A percentile compares a stretch with the other conserved stretches of the same genome.
Evolutionary conservation across 1,140 invertebrate genomes (phyloP).

Genomic region (Matsumurasca onukii): DNA sequence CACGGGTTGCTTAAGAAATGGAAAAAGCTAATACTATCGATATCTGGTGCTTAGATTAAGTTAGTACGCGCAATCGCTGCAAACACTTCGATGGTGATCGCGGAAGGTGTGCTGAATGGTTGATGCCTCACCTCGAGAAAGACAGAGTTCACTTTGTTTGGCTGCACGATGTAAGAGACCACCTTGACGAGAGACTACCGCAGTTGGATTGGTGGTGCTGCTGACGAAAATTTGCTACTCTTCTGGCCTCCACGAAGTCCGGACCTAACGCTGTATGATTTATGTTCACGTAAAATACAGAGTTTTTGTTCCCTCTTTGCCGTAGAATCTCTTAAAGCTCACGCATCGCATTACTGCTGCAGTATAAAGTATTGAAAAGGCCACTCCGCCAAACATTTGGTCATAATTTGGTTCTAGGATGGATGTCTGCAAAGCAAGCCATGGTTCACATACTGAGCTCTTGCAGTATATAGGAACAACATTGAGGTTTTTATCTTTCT

Average conservation of each 20-base stretch:
- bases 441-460: neutral
- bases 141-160: neutral
- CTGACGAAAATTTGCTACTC: neutral
- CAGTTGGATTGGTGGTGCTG: too few species aligned
- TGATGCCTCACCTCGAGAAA: neutral
- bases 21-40: conserved; percentile 1
- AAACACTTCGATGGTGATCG: neutral
- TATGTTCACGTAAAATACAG: neutral
- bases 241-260: conserved; percentile 1
- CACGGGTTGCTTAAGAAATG: too few species aligned
- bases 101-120: neutral
- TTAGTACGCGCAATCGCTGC: neutral
- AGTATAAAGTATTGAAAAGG: conserved; percentile 5
- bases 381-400: conserved; percentile 8
- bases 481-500: conserved; percentile 11
- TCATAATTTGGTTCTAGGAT: conserved; percentile 1
- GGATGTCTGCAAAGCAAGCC: conserved; percentile 9
- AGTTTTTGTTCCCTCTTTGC: neutral
- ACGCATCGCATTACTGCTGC: conserved; percentile 2
- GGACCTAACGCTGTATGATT: neutral
- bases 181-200: neutral
- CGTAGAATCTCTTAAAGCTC: neutral
- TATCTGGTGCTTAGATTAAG: neutral
- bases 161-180: neutral
- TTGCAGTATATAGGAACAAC: conserved; percentile 7